A percentile compares a stretch with the other conserved stretches of the same genome.
phyloP scores from a whole-genome alignment of 64 coral and sea anemone genomes.

The Porites australiensis region DNA sequence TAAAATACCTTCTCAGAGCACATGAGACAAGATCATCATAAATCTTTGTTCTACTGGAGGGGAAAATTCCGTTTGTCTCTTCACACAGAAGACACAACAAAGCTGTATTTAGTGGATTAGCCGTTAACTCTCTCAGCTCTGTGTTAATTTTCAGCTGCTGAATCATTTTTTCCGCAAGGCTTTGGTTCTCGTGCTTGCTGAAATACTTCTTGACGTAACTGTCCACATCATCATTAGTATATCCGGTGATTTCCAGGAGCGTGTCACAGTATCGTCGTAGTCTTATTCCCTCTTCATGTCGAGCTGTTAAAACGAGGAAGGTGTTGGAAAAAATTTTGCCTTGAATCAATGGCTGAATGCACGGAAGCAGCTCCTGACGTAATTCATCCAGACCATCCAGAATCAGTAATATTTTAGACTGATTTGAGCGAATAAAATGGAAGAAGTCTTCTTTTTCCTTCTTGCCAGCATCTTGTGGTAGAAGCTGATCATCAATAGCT shows the following conservation, averaged over 20 bases:
- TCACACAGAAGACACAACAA: constrained; percentile 33
- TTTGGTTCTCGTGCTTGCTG: neutral
- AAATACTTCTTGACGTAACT: constrained; percentile 14
- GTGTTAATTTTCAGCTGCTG: neutral
- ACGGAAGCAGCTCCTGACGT: neutral
- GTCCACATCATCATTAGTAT: neutral
- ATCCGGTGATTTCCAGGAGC: constrained; percentile 24
- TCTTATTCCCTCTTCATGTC: constrained; percentile 6
- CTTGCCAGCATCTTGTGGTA: constrained; percentile 6
- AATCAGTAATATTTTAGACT: constrained; percentile 27
- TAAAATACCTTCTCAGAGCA: neutral
- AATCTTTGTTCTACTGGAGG: neutral
- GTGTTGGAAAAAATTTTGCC: neutral
- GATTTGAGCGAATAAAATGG: constrained; percentile 16
- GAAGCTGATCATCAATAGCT: constrained; percentile 30
- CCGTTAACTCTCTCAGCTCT: constrained; percentile 14
- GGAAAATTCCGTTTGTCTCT: neutral
- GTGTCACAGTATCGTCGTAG: neutral
- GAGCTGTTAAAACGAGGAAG: constrained; percentile 5
- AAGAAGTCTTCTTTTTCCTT: neutral
- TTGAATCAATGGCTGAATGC: neutral
- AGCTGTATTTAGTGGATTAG: constrained; percentile 36
- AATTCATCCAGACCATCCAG: constrained; percentile 46
- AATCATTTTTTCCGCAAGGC: neutral
- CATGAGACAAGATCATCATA: constrained; percentile 13